Evolutionary conservation across 2,113 vertebrate genomes (phyloP).

Genomic region (Callospermophilus lateralis): DNA sequence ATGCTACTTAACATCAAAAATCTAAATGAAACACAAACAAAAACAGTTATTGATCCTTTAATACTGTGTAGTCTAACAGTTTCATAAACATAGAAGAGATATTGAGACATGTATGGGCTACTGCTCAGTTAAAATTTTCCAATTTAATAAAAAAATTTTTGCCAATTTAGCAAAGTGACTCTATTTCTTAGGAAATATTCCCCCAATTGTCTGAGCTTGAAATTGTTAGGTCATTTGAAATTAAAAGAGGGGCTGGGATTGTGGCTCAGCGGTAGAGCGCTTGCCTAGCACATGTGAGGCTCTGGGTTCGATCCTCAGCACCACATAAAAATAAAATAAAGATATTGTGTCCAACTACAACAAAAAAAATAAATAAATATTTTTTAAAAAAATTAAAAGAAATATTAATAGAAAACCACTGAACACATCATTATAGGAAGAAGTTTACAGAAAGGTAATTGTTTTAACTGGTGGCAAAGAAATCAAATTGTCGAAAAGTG

Average conservation of each 20-base stretch:
- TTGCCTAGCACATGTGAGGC: no score
- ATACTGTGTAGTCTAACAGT: neutral
- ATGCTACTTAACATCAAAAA: slow-evolving; percentile 40
- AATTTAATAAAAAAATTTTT: neutral
- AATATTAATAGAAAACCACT: slow-evolving; percentile 36
- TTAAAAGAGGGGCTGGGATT: neutral
- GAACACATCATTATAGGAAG: neutral
- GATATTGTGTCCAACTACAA: no score
- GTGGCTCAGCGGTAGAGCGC: no score
- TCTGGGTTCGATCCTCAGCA: no score
- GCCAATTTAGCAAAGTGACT: slow-evolving; percentile 5
- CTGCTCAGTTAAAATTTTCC: neutral
- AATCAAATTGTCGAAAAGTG: neutral
- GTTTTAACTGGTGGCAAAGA: slow-evolving; percentile 48
- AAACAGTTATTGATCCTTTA: slow-evolving; percentile 28
- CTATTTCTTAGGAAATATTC: slow-evolving; percentile 34
- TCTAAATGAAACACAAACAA: neutral
- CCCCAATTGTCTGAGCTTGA: neutral
- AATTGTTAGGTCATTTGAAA: slow-evolving; percentile 41
- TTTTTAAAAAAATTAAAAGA: neutral
- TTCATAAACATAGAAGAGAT: neutral
- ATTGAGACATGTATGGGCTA: neutral
- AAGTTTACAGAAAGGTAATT: slow-evolving; percentile 43
- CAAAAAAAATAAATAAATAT: no score
- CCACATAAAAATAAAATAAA: no score